phyloP scores from a whole-genome alignment of 2,888 invertebrate genomes.

The Phoenoteleia sp. region DNA sequence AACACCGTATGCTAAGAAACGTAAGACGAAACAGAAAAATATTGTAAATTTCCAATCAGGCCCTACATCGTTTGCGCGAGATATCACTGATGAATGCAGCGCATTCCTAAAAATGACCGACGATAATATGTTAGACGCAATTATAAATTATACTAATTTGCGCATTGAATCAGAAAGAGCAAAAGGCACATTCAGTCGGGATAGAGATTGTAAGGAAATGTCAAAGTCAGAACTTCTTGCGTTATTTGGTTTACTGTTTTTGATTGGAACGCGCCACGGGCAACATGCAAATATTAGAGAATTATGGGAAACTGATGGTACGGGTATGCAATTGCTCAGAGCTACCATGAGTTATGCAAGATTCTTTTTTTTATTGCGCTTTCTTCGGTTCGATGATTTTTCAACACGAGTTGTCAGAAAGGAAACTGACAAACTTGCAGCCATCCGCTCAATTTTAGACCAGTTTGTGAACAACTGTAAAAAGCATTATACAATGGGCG shows the following conservation, averaged over 20 bases:
- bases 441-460: conserved; percentile 52
- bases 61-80: neutral
- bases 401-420: conserved; percentile 16
- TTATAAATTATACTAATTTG: conserved; percentile 13
- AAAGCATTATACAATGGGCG: conserved; percentile 49
- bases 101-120: conserved; percentile 25
- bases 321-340: conserved; percentile 36
- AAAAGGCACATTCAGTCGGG: conserved; percentile 74
- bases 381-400: conserved; percentile 58
- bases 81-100: conserved; percentile 17
- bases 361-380: conserved; percentile 28
- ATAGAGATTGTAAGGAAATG: conserved; percentile 75
- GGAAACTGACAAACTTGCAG: conserved; percentile 41
- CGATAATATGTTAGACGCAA: conserved; percentile 29
- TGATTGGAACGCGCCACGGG: conserved; percentile 41
- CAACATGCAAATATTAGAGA: conserved; percentile 30
- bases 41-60: neutral
- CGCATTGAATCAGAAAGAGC: neutral
- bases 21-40: neutral
- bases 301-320: conserved; percentile 53
- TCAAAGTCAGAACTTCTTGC: conserved; percentile 71
- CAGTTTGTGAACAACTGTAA: conserved; percentile 59
- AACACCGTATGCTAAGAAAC: neutral
- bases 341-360: conserved; percentile 39
- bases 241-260: conserved; percentile 69